Evolutionary conservation across 2,888 invertebrate species (phyloP).

Genomic region (Fissipunctia ypsillon): DNA sequence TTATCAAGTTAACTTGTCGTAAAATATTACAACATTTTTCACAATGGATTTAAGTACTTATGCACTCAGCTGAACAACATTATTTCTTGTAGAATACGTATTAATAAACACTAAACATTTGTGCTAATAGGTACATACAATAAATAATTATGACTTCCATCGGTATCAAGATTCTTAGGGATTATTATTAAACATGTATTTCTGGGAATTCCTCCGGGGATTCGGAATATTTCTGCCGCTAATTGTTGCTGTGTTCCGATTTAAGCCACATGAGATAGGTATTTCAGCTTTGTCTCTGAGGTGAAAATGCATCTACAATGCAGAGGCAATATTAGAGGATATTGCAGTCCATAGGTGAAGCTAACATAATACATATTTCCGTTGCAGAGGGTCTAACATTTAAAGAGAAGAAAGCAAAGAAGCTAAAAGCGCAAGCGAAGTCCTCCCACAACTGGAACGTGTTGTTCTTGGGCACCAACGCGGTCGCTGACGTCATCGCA

Average conservation of each 20-base stretch:
- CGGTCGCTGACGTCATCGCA: conserved; percentile 97
- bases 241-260: not conserved
- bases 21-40: conserved; percentile 13
- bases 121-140: not conserved
- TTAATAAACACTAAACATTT: not conserved
- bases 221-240: not conserved
- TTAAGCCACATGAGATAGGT: not conserved
- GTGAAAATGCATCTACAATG: not conserved
- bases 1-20: conserved; percentile 5
- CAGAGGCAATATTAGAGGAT: no score
- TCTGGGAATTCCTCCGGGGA: not conserved
- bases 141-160: not conserved
- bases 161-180: not conserved
- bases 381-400: conserved; percentile 92
- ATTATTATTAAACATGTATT: not conserved
- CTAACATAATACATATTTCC: conserved; percentile 13
- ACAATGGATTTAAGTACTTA: not conserved
- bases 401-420: conserved; percentile 95
- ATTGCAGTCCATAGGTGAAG: no score
- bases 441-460: conserved; percentile 99
- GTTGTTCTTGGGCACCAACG: conserved; percentile 97
- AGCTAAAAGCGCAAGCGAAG: conserved; percentile 93
- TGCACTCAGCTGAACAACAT: conserved; percentile 3
- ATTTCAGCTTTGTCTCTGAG: not conserved
- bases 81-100: not conserved